Conservation (phyloP, 2,797 vertebrate genomes). For the Malurus splendens region DNA sequence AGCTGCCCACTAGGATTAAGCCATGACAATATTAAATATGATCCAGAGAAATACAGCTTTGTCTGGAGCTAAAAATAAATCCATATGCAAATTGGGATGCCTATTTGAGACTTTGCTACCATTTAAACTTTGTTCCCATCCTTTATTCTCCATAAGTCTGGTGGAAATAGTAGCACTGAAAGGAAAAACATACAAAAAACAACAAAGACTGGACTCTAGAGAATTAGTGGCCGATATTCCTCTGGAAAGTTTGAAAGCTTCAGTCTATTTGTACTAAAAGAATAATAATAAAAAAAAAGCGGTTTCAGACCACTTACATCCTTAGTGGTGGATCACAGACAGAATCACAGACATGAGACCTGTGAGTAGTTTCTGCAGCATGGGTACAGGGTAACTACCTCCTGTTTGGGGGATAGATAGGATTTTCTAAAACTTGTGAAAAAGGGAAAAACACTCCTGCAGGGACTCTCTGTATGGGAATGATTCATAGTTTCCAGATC, state of each 20-base stretch:
- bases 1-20: neutral
- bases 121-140: neutral
- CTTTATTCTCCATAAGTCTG: neutral
- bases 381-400: neutral
- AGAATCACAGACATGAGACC: neutral
- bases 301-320: neutral
- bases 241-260: neutral
- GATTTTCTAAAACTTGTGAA: neutral
- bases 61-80: neutral
- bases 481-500: neutral
- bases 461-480: neutral
- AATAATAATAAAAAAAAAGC: neutral
- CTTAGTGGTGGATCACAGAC: neutral
- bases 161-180: neutral
- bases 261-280: neutral
- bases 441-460: neutral
- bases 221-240: neutral
- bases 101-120: neutral
- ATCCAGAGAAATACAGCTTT: neutral
- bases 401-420: neutral
- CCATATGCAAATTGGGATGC: neutral
- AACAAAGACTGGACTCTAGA: neutral
- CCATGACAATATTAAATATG: neutral
- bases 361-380: neutral
- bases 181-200: neutral